Evolutionary conservation across 53 echinoderm and acorn worm genomes (phyloP).

Genomic region (Luidia sarsii): DNA sequence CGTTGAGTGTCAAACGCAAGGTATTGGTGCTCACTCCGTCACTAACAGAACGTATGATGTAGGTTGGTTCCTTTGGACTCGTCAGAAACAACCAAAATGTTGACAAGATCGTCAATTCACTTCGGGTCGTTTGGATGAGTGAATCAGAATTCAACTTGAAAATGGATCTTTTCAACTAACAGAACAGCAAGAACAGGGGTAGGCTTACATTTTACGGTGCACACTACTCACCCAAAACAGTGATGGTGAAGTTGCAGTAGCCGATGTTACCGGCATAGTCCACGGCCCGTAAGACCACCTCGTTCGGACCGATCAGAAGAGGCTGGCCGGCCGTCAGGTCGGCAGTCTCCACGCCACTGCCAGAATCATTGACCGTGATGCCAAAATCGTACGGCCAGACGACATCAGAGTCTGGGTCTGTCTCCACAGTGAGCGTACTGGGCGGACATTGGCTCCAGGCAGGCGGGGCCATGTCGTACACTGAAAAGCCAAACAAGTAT

Average conservation of each 20-base stretch:
- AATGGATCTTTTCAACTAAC: too few species aligned
- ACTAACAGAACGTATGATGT: too few species aligned
- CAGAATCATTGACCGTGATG: constrained; percentile 12
- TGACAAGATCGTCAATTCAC: too few species aligned
- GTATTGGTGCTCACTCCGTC: too few species aligned
- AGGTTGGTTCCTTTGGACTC: too few species aligned
- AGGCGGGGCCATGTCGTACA: constrained; percentile 23
- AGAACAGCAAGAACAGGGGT: too few species aligned
- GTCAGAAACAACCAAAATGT: too few species aligned
- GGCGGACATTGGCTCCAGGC: constrained; percentile 8
- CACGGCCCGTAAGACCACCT: background rate
- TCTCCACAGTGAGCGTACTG: background rate
- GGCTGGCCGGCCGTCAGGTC: background rate
- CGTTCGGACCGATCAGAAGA: background rate
- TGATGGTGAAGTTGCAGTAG: constrained; percentile 31
- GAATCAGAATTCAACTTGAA: too few species aligned
- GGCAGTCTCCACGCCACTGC: constrained; percentile 11
- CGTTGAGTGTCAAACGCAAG: too few species aligned
- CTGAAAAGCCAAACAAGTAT: background rate
- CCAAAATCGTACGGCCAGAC: constrained; percentile 13
- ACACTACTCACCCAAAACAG: background rate
- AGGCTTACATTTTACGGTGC: too few species aligned
- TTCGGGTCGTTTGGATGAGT: too few species aligned
- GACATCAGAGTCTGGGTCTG: background rate
- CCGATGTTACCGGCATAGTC: constrained; percentile 16